Evolutionary conservation across 2,797 vertebrate genomes (phyloP), one percentile per base, ranked within the genome.

Genomic region (Poeciliopsis paucimaculata): DNA sequence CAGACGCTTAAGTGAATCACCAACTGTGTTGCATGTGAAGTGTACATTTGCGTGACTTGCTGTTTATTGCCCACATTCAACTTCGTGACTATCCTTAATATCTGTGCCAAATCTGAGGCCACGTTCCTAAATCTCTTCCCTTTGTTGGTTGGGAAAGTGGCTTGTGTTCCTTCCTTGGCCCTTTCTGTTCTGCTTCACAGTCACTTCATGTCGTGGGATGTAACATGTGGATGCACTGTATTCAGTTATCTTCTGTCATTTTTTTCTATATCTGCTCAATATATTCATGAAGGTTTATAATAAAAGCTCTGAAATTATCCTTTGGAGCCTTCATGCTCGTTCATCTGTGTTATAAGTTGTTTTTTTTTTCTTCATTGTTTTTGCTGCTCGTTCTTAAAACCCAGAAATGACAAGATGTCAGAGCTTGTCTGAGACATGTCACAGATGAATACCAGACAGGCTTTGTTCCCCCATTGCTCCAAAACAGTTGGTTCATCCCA

Each of bases 31-130:
- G 93, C 94, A 93, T 95, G 94, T 91, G 91, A 92, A 93, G 85
- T 90, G 84, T 93, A 93, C 87, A 82, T 95, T 93, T 92, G 93
- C 90, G 82, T 95, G 94, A 95, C 94, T 95, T 82, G 71, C 89
- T 94, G 94, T 95, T 95, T 95, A 95, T 93, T 94, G 93, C 92
- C 93, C 91, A 83, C 89, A 87, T 91, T 93, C 88, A 64, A 80
- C 84, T 94, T 93, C 86, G 90, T 94, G 94, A 96, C 94, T 93
- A 90, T 93, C 92, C 84, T 79, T 84, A 83, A 81, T 83, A 78
- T 88, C 87, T 86, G 88, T 92, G 93, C 95, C 95, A 96, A 95
- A 88, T 91, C 89, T 91, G 88, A 91, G 92, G 90, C 94, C 90
- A 83, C 90, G 60, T 92, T 94, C 86, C 84, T 88, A 92, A 95